These are phyloP conservation scores for Baronia brevicornis DNA, from an alignment of 2,888 invertebrate genomes.

Conservation along the genomic window DNA sequence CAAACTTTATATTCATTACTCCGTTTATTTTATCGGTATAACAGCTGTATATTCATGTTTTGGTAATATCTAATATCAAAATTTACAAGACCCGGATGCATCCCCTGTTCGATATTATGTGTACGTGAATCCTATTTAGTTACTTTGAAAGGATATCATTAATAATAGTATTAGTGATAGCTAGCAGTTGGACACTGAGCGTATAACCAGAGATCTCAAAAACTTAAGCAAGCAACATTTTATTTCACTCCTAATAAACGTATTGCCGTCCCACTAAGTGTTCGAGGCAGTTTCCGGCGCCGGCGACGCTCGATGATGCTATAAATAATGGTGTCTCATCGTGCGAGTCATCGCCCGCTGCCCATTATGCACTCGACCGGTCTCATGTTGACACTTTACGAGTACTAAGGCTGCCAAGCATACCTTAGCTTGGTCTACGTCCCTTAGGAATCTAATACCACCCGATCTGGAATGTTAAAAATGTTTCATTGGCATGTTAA, in stretches of 20 bases:
- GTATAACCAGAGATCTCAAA: background rate
- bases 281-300: conserved; percentile 64
- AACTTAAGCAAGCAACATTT: background rate
- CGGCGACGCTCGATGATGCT: conserved; percentile 54
- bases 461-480: too few relatives aligned
- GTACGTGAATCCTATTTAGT: too few relatives aligned
- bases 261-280: conserved; percentile 54
- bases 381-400: conserved; percentile 49
- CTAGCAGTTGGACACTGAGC: conserved; percentile 1
- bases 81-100: too few relatives aligned
- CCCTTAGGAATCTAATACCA: too few relatives aligned
- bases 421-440: conserved; percentile 9
- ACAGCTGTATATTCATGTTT: too few relatives aligned
- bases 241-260: conserved; percentile 21
- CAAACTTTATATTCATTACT: too few relatives aligned
- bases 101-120: too few relatives aligned
- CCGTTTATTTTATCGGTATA: too few relatives aligned
- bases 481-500: too few relatives aligned
- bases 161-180: too few relatives aligned
- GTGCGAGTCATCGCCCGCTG: conserved; percentile 66
- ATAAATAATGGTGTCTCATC: conserved; percentile 72
- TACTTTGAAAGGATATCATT: too few relatives aligned
- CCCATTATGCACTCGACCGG: conserved; percentile 43
- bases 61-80: too few relatives aligned
- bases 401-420: conserved; percentile 16